A percentile compares a stretch with the other conserved stretches of the same genome.
phyloP scores from a whole-genome alignment of 2,113 vertebrate genomes.

The Osmerus mordax region DNA sequence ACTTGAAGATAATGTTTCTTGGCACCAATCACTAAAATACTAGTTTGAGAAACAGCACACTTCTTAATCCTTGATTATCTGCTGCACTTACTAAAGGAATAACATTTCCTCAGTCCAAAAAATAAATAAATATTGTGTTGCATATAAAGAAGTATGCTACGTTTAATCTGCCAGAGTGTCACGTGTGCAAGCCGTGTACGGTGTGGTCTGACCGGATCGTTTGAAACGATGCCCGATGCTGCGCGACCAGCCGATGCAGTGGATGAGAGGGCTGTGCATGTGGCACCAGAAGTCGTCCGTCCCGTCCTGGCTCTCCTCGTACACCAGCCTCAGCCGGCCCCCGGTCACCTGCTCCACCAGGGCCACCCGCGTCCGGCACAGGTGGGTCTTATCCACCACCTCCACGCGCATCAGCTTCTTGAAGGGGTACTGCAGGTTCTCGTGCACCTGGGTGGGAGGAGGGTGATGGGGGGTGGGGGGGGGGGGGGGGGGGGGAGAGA shows the following conservation, averaged over 20 bases:
- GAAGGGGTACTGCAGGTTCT: constrained; percentile 94
- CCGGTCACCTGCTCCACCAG: constrained; percentile 93
- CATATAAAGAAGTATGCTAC: too few relatives aligned
- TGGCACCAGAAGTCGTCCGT: constrained; percentile 99
- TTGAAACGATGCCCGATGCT: constrained; percentile 98
- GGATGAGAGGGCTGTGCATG: constrained; percentile 96
- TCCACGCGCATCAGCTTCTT: constrained; percentile 96
- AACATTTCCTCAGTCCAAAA: neutral
- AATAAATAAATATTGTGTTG: too few relatives aligned
- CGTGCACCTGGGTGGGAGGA: constrained; percentile 78
- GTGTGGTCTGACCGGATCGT: constrained; percentile 82
- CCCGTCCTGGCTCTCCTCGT: constrained; percentile 93
- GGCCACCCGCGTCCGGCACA: constrained; percentile 92
- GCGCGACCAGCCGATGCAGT: constrained; percentile 94
- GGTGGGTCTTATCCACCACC: constrained; percentile 96
- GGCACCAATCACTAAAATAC: too few relatives aligned
- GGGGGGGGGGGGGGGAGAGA: too few relatives aligned
- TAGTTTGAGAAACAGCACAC: neutral
- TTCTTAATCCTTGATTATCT: neutral
- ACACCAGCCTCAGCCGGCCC: constrained; percentile 87
- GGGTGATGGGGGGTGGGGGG: too few relatives aligned
- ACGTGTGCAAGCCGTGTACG: too few relatives aligned
- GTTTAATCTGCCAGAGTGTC: too few relatives aligned
- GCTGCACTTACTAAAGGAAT: neutral
- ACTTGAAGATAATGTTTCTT: too few relatives aligned